These are phyloP conservation scores for Olivierus martensii DNA, from an alignment of 1,140 invertebrate species.

Conservation along the genomic window DNA sequence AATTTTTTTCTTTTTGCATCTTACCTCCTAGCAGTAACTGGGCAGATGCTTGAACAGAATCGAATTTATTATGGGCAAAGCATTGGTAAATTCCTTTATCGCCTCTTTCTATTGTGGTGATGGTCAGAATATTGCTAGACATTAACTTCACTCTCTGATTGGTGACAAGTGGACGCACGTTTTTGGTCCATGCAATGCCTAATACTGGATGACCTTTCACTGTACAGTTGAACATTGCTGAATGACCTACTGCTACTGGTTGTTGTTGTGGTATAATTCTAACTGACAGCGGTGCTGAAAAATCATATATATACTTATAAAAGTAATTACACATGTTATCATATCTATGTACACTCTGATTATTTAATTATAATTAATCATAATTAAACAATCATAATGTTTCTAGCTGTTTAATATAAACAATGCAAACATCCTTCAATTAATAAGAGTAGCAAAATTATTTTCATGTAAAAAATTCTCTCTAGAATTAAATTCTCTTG, in stretches of 20 bases:
- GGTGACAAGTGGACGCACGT: conserved; percentile 16
- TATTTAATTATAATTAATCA: no score
- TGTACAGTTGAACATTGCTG: conserved; percentile 29
- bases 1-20: not conserved
- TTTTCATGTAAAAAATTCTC: no score
- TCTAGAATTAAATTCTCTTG: no score
- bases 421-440: no score
- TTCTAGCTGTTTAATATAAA: no score
- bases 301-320: no score
- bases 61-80: conserved; percentile 66
- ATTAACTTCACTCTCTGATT: conserved; percentile 8
- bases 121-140: conserved; percentile 33
- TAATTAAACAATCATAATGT: no score
- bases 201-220: conserved; percentile 28
- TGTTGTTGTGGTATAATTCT: conserved; percentile 16
- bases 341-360: not conserved
- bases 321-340: not conserved
- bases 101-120: conserved; percentile 52
- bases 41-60: conserved; percentile 66
- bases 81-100: conserved; percentile 84
- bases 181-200: conserved; percentile 29
- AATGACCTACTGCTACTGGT: conserved; percentile 27
- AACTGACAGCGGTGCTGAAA: conserved; percentile 15
- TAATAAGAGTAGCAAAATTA: no score
- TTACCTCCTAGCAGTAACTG: conserved; percentile 71